These are phyloP conservation scores for Apotomis turbidana DNA, from an alignment of 2,888 invertebrate genomes.

Conservation along the genomic window DNA sequence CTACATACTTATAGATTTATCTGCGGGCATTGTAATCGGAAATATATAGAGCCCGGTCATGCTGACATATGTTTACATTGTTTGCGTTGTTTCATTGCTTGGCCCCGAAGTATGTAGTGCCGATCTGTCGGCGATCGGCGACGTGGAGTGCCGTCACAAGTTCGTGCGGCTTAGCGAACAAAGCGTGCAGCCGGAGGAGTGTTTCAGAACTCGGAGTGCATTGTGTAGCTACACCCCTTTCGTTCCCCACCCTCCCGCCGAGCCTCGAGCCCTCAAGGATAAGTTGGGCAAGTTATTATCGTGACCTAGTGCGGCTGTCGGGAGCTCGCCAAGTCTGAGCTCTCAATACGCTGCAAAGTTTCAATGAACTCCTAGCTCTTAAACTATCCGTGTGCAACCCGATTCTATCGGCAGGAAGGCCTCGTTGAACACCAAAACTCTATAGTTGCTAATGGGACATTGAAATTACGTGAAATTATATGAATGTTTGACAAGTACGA, in stretches of 20 bases:
- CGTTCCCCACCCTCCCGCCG: conserved; percentile 3
- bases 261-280: background rate
- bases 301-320: conserved; percentile 1
- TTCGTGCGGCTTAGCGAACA: conserved; percentile 6
- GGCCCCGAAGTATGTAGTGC: background rate
- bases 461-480: conserved; percentile 12
- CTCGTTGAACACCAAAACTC: background rate
- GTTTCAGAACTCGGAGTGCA: conserved; percentile 9
- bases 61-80: conserved; percentile 24
- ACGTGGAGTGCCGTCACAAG: conserved; percentile 1
- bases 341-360: conserved; percentile 1
- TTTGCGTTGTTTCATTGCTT: conserved; percentile 14
- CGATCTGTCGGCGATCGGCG: background rate
- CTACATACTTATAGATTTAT: conserved; percentile 4
- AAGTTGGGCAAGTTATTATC: conserved; percentile 35
- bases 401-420: background rate
- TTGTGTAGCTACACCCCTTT: conserved; percentile 11
- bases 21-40: conserved; percentile 15
- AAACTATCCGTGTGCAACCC: background rate
- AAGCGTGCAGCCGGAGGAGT: conserved; percentile 5
- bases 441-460: background rate
- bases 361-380: background rate
- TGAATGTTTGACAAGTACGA: conserved; percentile 17
- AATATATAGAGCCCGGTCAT: conserved; percentile 6
- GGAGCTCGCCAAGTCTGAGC: background rate